Evolutionary conservation across 2,888 invertebrate species (phyloP).

Genomic region (Periphyllus acericola): DNA sequence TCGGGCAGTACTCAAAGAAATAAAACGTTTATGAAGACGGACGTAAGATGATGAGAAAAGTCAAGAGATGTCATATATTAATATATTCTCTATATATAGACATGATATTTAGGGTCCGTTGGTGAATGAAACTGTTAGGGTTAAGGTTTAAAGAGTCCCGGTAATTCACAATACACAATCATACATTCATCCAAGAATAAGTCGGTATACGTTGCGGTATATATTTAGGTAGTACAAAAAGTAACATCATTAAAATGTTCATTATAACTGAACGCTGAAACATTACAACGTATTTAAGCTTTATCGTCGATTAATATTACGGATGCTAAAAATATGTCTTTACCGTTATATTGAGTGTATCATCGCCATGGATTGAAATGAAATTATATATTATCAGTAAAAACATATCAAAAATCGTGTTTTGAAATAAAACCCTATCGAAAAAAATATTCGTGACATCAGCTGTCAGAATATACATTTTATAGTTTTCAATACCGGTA

Average conservation of each 20-base stretch:
- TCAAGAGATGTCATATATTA: conserved; percentile 45
- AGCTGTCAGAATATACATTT: not conserved
- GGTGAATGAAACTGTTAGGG: conserved; percentile 34
- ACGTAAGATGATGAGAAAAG: conserved; percentile 34
- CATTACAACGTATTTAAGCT: not conserved
- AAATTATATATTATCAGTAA: no score
- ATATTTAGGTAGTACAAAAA: not conserved
- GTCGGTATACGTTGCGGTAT: not conserved
- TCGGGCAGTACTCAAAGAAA: not conserved
- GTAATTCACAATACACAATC: conserved; percentile 38
- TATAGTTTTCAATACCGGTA: no score
- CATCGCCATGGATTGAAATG: no score
- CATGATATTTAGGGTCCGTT: conserved; percentile 40
- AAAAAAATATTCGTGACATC: not conserved
- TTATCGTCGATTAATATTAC: not conserved
- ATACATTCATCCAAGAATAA: conserved; percentile 17
- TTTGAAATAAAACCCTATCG: not conserved
- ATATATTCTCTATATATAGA: conserved; percentile 54
- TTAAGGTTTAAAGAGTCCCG: conserved; percentile 50
- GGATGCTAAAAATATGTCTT: no score
- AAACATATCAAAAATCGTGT: no score
- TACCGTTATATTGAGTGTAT: no score
- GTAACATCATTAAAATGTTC: not conserved
- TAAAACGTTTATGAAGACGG: conserved; percentile 30
- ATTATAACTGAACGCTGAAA: not conserved